These are phyloP conservation scores for Drosophila gunungcola DNA, from an alignment of 1,140 invertebrate species.

Conservation along the genomic window DNA sequence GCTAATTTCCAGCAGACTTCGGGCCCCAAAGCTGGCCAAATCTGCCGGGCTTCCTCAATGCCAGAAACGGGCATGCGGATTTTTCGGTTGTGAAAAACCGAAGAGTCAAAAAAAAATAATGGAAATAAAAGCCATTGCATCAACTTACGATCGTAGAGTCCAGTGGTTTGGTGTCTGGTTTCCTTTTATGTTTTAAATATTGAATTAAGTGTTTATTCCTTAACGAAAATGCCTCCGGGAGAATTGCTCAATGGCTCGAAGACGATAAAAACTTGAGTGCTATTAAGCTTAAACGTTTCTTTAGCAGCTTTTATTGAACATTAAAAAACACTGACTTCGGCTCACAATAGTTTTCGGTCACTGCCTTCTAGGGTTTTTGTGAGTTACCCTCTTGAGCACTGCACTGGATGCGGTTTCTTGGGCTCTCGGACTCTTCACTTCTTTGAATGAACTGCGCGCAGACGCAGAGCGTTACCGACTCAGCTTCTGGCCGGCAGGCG, in stretches of 20 bases:
- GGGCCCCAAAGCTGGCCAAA: slow-evolving; percentile 30
- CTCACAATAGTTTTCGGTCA: slow-evolving; percentile 14
- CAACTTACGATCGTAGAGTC: slow-evolving; percentile 58
- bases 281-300: slow-evolving; percentile 20
- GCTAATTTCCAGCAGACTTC: slow-evolving; percentile 28
- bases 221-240: slow-evolving; percentile 41
- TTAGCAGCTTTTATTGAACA: slow-evolving; percentile 14
- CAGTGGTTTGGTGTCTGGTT: slow-evolving; percentile 39
- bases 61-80: slow-evolving; percentile 51
- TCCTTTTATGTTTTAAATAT: slow-evolving; percentile 58
- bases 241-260: slow-evolving; percentile 35
- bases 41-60: slow-evolving; percentile 61
- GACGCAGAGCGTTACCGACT: slow-evolving; percentile 77
- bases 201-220: slow-evolving; percentile 59
- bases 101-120: slow-evolving; percentile 21
- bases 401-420: slow-evolving; percentile 12
- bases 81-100: slow-evolving; percentile 31
- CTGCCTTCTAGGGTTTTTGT: slow-evolving; percentile 41
- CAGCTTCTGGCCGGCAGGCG: slow-evolving; percentile 54
- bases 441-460: slow-evolving; percentile 78
- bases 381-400: slow-evolving; percentile 27
- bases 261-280: slow-evolving; percentile 25
- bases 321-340: slow-evolving; percentile 20
- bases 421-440: slow-evolving; percentile 23
- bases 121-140: slow-evolving; percentile 31